phyloP scores from a whole-genome alignment of 2,113 vertebrate species.

The Notothenia rossii region DNA sequence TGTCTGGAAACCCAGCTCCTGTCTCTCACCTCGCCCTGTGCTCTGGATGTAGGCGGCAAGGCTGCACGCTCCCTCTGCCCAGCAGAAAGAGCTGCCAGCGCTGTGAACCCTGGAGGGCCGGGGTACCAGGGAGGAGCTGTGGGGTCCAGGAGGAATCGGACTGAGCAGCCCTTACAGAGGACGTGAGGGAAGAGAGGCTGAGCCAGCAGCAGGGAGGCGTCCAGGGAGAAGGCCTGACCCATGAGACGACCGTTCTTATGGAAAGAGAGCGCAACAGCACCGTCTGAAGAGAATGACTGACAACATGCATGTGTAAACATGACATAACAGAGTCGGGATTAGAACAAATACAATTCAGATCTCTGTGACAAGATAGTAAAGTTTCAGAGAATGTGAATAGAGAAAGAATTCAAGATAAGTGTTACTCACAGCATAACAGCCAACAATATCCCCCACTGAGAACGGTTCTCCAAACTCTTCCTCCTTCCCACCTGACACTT shows the following conservation, averaged over 20 bases:
- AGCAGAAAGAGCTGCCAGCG: conserved; percentile 78
- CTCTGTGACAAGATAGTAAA: too few species aligned
- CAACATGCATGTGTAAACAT: neutral
- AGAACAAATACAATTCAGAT: neutral
- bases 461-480: conserved; percentile 89
- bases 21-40: conserved; percentile 86
- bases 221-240: conserved; percentile 86
- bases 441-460: conserved; percentile 89
- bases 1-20: neutral
- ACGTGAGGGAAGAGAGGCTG: conserved; percentile 88
- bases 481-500: conserved; percentile 84
- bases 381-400: neutral
- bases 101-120: conserved; percentile 80
- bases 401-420: neutral
- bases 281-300: conserved; percentile 68
- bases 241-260: conserved; percentile 88
- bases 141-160: conserved; percentile 87
- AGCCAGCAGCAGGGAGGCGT: conserved; percentile 73
- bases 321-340: conserved; percentile 10
- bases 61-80: conserved; percentile 75
- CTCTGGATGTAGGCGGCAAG: conserved; percentile 73
- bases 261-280: conserved; percentile 87
- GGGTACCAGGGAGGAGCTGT: conserved; percentile 84
- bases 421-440: conserved; percentile 90
- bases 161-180: conserved; percentile 87